Evolutionary conservation across 2,113 vertebrate species (phyloP).

Genomic region (Nycticorax nycticorax): DNA sequence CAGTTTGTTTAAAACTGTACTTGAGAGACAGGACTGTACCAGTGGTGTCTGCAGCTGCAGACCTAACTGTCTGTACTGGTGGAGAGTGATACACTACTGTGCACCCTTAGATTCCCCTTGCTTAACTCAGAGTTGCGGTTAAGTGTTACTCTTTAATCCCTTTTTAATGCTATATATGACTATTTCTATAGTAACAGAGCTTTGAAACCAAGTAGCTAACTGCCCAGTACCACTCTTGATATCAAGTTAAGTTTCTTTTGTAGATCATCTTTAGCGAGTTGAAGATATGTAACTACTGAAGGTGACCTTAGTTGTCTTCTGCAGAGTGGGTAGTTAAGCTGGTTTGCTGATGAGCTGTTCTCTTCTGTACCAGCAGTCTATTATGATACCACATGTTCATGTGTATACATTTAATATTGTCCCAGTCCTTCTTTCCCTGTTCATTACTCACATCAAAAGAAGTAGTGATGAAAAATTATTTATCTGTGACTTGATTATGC

Average conservation of each 20-base stretch:
- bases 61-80: neutral
- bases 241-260: neutral
- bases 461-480: too few relatives aligned
- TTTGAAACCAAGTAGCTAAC: neutral
- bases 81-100: too few relatives aligned
- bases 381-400: neutral
- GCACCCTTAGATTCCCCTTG: neutral
- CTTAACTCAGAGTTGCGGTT: neutral
- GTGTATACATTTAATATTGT: neutral
- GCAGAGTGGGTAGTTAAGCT: neutral
- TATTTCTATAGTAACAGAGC: neutral
- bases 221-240: neutral
- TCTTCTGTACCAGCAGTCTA: neutral
- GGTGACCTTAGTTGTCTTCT: neutral
- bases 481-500: neutral
- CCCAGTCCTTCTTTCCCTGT: fast-evolving
- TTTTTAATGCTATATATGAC: neutral
- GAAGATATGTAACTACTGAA: neutral
- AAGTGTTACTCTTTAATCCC: neutral
- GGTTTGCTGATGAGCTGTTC: neutral
- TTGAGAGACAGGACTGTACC: neutral
- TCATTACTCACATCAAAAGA: neutral
- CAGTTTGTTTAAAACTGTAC: neutral
- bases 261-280: neutral
- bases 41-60: neutral